phyloP scores from a whole-genome alignment of 2,113 vertebrate genomes.

The Ochotona curzoniae region DNA sequence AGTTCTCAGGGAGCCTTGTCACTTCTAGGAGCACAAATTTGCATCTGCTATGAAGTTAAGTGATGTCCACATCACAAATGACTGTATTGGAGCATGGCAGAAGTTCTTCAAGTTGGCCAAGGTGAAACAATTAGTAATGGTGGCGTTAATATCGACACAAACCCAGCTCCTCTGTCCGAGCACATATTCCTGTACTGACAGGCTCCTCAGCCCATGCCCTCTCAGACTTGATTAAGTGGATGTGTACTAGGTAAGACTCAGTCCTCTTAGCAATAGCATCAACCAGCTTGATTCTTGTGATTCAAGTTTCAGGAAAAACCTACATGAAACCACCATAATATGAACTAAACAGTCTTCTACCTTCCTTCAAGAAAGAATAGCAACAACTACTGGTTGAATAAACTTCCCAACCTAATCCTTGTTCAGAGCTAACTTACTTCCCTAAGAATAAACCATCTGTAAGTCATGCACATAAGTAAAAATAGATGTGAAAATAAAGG shows the following conservation, averaged over 20 bases:
- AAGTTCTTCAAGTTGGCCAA: background rate
- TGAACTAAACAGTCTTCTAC: background rate
- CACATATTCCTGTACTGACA: background rate
- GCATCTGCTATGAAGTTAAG: background rate
- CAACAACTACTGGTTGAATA: background rate
- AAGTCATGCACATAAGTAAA: background rate
- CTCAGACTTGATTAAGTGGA: background rate
- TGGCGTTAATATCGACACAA: rapidly evolving
- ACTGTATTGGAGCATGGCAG: too few relatives aligned
- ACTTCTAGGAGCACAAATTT: background rate
- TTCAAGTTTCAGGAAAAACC: background rate
- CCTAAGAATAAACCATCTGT: background rate
- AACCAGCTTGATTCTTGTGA: background rate
- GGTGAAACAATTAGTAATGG: background rate
- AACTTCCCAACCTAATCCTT: background rate
- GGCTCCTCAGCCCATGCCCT: background rate
- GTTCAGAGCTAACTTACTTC: background rate
- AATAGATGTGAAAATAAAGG: background rate
- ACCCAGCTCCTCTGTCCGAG: background rate
- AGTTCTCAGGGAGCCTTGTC: background rate
- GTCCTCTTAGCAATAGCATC: background rate
- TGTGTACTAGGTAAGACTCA: background rate
- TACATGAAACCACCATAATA: background rate
- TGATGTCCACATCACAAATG: background rate
- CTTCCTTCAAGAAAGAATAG: background rate